Percentiles rank a stretch among this genome's conserved stretches.
phyloP scores from a whole-genome alignment of 2,797 vertebrate species.

The Adelosebastes latens region DNA sequence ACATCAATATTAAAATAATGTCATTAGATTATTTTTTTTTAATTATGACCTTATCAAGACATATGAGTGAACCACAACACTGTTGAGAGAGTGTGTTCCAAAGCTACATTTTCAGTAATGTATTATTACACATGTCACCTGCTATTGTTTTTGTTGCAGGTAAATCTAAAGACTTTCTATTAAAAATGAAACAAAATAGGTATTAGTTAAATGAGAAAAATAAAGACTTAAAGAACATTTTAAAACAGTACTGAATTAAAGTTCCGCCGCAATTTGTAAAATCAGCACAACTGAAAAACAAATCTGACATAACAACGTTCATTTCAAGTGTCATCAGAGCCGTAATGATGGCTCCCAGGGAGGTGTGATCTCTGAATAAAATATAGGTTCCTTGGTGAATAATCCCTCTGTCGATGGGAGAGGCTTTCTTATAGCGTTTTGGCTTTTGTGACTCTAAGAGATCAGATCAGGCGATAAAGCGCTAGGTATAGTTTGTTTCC shows the following conservation, averaged over 20 bases:
- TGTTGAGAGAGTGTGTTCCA: neutral
- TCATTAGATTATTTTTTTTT: neutral
- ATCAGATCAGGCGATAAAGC: conserved; percentile 16
- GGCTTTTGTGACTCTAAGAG: conserved; percentile 23
- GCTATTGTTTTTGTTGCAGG: too few species aligned
- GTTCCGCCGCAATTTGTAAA: neutral
- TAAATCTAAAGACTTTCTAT: neutral
- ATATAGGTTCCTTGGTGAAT: conserved; percentile 15
- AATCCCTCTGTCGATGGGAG: conserved; percentile 2
- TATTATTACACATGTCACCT: neutral
- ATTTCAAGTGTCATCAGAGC: conserved; percentile 33
- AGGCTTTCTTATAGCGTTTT: neutral
- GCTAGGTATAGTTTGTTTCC: conserved; percentile 10
- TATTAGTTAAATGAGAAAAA: neutral
- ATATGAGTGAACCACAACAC: neutral
- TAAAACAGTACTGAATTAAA: neutral
- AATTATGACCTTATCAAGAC: neutral
- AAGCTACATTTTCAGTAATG: neutral
- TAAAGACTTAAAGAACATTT: neutral
- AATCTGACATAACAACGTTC: neutral
- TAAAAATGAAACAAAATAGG: neutral
- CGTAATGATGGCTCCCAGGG: conserved; percentile 31
- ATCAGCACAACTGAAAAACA: neutral
- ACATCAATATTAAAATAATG: neutral
- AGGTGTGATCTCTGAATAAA: conserved; percentile 25